Evolutionary conservation across 1,140 invertebrate genomes (phyloP).

Genomic region (Plutomurus gul): DNA sequence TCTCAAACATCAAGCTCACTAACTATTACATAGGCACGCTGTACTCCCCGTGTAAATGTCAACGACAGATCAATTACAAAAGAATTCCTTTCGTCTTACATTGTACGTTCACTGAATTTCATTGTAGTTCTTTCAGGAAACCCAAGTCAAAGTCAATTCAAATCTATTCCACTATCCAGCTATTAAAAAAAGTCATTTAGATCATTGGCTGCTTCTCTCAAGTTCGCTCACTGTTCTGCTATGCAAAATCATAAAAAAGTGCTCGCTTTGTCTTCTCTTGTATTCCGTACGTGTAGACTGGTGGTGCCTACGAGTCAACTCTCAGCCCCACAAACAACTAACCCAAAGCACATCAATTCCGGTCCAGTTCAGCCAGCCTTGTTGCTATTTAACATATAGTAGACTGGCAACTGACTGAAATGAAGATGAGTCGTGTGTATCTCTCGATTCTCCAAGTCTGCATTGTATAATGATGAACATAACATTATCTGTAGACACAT

Average conservation of each 20-base stretch:
- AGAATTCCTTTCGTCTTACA: not conserved
- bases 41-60: conserved; percentile 35
- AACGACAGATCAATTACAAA: conserved; percentile 39
- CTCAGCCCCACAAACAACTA: too few relatives aligned
- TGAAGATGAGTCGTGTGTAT: not conserved
- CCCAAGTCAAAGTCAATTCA: too few relatives aligned
- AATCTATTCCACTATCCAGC: not conserved
- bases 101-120: not conserved
- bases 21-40: not conserved
- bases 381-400: not conserved
- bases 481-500: too few relatives aligned
- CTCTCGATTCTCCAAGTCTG: too few relatives aligned
- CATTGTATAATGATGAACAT: too few relatives aligned
- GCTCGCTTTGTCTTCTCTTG: not conserved
- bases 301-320: not conserved
- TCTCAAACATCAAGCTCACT: not conserved
- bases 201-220: too few relatives aligned
- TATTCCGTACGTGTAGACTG: not conserved
- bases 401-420: not conserved
- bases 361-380: not conserved
- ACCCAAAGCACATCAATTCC: conserved; percentile 24
- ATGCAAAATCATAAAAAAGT: not conserved
- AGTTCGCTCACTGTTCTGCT: not conserved
- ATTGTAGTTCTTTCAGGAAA: not conserved
- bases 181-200: not conserved